phyloP scores from a whole-genome alignment of 2,888 invertebrate species.

The Troides aeacus region DNA sequence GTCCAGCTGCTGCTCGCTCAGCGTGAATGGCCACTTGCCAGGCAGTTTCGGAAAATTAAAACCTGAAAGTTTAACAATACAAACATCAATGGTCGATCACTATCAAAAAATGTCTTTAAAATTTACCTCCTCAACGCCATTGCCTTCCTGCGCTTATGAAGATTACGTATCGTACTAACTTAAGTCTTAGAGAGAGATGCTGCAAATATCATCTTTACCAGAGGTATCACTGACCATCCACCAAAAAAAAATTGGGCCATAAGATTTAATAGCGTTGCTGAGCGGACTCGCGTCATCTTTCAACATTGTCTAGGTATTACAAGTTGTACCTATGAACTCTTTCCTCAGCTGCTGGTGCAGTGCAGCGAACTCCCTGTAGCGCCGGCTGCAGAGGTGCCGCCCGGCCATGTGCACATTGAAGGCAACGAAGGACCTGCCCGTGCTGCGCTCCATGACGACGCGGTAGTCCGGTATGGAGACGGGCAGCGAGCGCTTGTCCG shows the following conservation, averaged over 20 bases:
- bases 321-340: constrained; percentile 88
- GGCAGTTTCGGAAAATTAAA: constrained; percentile 98
- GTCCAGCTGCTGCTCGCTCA: constrained; percentile 98
- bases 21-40: constrained; percentile 98
- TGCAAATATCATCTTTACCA: too few relatives aligned
- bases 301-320: too few relatives aligned
- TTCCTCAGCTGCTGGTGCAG: constrained; percentile 93
- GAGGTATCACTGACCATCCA: too few relatives aligned
- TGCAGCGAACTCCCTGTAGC: constrained; percentile 97
- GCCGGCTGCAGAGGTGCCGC: constrained; percentile 95
- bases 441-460: constrained; percentile 88
- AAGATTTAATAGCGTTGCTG: too few relatives aligned
- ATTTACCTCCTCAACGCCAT: too few relatives aligned
- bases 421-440: constrained; percentile 94
- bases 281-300: too few relatives aligned
- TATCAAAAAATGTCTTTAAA: too few relatives aligned
- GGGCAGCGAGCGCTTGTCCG: constrained; percentile 94
- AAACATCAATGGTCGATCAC: too few relatives aligned
- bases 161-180: too few relatives aligned
- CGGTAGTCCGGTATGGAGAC: constrained; percentile 98
- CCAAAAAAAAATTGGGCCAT: too few relatives aligned
- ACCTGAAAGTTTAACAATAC: constrained; percentile 60
- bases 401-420: constrained; percentile 99
- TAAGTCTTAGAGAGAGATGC: too few relatives aligned
- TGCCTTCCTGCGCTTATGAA: too few relatives aligned